These are phyloP conservation scores for Acronicta psi DNA, from an alignment of 2,888 invertebrate genomes.

Conservation along the genomic window DNA sequence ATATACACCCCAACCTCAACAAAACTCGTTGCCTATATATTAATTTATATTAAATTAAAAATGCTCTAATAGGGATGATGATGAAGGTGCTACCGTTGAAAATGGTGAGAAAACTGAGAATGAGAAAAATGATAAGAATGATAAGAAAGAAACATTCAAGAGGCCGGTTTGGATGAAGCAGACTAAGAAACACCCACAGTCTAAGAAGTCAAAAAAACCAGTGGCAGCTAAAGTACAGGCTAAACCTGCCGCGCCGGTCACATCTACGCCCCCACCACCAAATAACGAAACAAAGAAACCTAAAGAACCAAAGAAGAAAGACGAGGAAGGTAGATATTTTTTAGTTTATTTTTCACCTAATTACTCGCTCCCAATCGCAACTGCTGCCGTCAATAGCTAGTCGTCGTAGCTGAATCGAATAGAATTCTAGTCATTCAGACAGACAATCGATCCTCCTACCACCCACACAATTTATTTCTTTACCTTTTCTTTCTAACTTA, in stretches of 20 bases:
- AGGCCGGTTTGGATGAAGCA: constrained; percentile 88
- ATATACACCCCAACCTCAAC: too few relatives aligned
- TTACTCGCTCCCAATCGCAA: too few relatives aligned
- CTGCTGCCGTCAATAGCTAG: too few relatives aligned
- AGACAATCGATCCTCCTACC: too few relatives aligned
- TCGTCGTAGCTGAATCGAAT: too few relatives aligned
- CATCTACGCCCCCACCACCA: constrained; percentile 64
- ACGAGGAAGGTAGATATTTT: constrained; percentile 62
- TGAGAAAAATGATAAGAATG: constrained; percentile 78
- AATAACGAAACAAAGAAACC: constrained; percentile 68
- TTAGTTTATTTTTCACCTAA: not conserved
- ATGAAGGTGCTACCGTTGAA: constrained; percentile 86
- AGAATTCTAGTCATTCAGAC: too few relatives aligned
- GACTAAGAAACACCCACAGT: constrained; percentile 72
- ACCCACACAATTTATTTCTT: too few relatives aligned
- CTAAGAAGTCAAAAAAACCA: constrained; percentile 69
- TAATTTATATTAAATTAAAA: too few relatives aligned
- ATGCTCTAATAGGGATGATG: constrained; percentile 82
- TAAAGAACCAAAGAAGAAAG: constrained; percentile 84
- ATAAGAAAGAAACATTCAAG: constrained; percentile 89
- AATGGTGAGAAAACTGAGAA: constrained; percentile 83
- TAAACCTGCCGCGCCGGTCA: constrained; percentile 58
- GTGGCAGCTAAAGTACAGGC: constrained; percentile 65
- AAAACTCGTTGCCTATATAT: not conserved
- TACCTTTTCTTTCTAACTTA: too few relatives aligned